These are phyloP conservation scores for Menidia menidia DNA, from an alignment of 2,797 vertebrate species.

Conservation along the genomic window DNA sequence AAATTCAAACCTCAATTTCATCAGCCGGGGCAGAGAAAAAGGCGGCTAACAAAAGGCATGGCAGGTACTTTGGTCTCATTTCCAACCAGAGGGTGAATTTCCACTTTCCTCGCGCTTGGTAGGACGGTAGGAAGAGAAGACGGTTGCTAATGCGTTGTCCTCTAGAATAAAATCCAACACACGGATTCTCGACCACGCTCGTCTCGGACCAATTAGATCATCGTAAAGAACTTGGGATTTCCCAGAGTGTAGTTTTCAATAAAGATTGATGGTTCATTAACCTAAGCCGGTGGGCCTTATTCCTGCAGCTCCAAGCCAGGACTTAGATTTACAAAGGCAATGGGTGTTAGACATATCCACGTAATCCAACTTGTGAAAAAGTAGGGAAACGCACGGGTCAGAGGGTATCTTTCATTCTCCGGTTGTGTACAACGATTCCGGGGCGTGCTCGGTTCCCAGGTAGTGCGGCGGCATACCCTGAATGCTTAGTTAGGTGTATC, in stretches of 20 bases:
- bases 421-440: slow-evolving; percentile 30
- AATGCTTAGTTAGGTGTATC: slow-evolving; percentile 50
- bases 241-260: slow-evolving; percentile 31
- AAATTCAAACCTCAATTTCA: slow-evolving; percentile 71
- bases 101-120: slow-evolving; percentile 55
- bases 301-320: slow-evolving; percentile 10
- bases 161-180: slow-evolving; percentile 30
- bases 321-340: slow-evolving; percentile 10
- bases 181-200: slow-evolving; percentile 31
- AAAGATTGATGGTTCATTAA: slow-evolving; percentile 60
- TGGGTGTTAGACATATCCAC: slow-evolving; percentile 31
- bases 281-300: slow-evolving; percentile 28
- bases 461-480: slow-evolving; percentile 24
- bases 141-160: slow-evolving; percentile 29
- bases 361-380: slow-evolving; percentile 25
- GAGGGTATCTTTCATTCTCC: slow-evolving; percentile 30
- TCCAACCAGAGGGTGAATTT: slow-evolving; percentile 63
- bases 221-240: slow-evolving; percentile 25
- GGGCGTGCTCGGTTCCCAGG: slow-evolving; percentile 18
- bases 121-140: slow-evolving; percentile 52
- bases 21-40: slow-evolving; percentile 42
- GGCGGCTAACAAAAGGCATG: slow-evolving; percentile 59
- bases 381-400: neutral
- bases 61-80: slow-evolving; percentile 58
- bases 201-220: slow-evolving; percentile 63